Evolutionary conservation across 2,888 invertebrate genomes (phyloP).

Genomic region (Cantharis rufa): DNA sequence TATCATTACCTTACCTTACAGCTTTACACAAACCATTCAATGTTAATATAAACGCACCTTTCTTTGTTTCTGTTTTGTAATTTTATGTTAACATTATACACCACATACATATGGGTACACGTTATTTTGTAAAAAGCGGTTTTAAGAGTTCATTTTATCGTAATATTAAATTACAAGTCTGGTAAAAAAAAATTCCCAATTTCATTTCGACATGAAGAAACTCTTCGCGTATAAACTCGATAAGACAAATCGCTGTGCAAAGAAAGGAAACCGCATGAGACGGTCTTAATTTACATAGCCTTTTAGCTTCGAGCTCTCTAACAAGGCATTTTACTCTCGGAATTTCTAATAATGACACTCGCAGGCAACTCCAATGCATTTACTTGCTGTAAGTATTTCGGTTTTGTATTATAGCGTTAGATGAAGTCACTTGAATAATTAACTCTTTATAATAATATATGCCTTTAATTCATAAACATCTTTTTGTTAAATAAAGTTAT

Average conservation of each 20-base stretch:
- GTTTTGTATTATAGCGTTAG: neutral
- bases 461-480: neutral
- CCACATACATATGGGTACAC: neutral
- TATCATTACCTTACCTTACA: neutral
- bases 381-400: neutral
- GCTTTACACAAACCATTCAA: neutral
- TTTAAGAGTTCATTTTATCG: neutral
- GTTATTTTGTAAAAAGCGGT: neutral
- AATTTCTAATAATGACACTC: conserved; percentile 2
- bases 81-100: neutral
- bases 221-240: neutral
- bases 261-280: neutral
- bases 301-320: neutral
- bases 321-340: neutral
- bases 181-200: neutral
- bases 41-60: neutral
- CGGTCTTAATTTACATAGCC: neutral
- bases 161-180: neutral
- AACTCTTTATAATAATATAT: neutral
- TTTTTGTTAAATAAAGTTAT: neutral
- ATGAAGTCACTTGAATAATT: neutral
- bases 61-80: neutral
- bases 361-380: neutral
- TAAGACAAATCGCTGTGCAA: neutral
- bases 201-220: neutral